Percentiles rank a stretch among this genome's conserved stretches.
Evolutionary conservation across 1,140 invertebrate species (phyloP).

Genomic region (Portunus trituberculatus): DNA sequence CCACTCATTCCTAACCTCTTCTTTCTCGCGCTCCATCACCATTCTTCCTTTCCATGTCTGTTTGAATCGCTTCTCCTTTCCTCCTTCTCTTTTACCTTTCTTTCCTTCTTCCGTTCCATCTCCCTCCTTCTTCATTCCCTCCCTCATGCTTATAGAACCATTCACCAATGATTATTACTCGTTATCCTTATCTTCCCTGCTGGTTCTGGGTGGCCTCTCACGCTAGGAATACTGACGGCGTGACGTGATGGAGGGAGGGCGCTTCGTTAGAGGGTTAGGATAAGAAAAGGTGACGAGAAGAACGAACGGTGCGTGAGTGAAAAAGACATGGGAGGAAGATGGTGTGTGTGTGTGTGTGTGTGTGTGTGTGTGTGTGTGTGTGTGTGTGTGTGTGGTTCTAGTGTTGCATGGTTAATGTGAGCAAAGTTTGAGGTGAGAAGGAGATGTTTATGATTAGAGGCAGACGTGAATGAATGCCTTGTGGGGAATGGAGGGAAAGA

Average conservation of each 20-base stretch:
- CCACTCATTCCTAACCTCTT: background rate
- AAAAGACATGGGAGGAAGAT: background rate
- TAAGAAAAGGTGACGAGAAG: background rate
- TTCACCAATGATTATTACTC: background rate
- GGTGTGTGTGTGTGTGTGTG: background rate
- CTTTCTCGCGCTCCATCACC: background rate
- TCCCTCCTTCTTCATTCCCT: background rate
- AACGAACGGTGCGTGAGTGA: background rate
- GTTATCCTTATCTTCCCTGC: background rate
- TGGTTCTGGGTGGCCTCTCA: background rate
- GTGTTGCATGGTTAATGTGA: background rate
- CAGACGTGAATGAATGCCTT: no score
- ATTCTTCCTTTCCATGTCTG: background rate
- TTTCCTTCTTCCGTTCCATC: background rate
- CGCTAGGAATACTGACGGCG: background rate
- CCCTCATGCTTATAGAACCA: background rate
- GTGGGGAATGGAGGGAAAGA: background rate
- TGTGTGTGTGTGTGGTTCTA: no score
- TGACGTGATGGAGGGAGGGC: no score
- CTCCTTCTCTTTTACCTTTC: background rate
- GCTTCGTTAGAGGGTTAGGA: no score
- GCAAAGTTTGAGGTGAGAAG: background rate
- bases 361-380: background rate
- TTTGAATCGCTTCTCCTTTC: background rate
- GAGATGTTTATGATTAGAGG: background rate